phyloP scores from a whole-genome alignment of 2,888 invertebrate species.

The Bimastos eiseni region DNA sequence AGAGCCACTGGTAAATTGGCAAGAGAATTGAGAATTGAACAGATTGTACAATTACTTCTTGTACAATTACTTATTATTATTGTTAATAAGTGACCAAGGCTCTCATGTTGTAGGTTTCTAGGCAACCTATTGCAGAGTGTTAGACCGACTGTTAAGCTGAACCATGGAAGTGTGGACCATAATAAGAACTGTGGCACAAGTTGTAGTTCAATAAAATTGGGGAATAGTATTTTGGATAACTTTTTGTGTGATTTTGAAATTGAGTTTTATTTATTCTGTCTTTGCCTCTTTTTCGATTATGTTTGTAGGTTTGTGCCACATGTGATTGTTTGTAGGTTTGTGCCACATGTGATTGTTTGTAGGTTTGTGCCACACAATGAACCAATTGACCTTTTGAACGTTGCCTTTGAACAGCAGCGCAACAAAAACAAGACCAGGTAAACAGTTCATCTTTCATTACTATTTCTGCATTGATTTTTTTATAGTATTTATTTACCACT shows the following conservation, averaged over 20 bases:
- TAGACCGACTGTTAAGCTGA: no score
- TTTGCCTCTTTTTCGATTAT: neutral
- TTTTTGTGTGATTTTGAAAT: neutral
- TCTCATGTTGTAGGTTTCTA: no score
- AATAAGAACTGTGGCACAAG: neutral
- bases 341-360: conserved; percentile 46
- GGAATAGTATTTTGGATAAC: neutral
- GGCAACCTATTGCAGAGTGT: no score
- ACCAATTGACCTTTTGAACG: conserved; percentile 87
- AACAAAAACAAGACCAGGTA: neutral
- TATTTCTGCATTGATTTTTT: no score
- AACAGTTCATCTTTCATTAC: neutral
- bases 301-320: conserved; percentile 54
- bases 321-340: conserved; percentile 52
- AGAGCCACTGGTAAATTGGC: no score
- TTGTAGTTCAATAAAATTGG: neutral
- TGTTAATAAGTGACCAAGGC: no score
- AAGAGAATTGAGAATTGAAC: no score
- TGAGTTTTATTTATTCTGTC: neutral
- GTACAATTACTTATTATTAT: no score
- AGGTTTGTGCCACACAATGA: conserved; percentile 64
- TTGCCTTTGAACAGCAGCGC: conserved; percentile 73
- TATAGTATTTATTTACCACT: neutral
- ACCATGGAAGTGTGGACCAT: no score
- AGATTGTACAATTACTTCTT: no score